Evolutionary conservation across 2,113 vertebrate genomes (phyloP).

Genomic region (Scatophagus argus): DNA sequence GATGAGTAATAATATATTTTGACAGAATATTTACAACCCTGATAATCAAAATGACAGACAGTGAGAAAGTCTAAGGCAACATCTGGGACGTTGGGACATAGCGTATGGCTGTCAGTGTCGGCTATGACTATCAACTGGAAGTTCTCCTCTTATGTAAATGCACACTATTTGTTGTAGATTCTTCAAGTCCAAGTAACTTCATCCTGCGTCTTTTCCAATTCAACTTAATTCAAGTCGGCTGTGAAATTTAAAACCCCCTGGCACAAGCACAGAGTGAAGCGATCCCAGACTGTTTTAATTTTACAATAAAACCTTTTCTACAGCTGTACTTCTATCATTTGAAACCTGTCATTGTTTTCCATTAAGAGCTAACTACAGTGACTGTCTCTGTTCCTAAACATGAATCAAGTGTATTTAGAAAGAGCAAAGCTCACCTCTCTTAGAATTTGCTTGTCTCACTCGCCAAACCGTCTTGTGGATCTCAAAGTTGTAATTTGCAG

Average conservation of each 20-base stretch:
- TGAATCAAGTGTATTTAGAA: not conserved
- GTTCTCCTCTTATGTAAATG: conserved; percentile 15
- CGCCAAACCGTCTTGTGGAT: conserved; percentile 97
- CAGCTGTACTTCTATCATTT: not conserved
- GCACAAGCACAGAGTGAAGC: not conserved
- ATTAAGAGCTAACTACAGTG: not conserved
- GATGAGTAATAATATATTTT: no score
- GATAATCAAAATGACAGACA: no score
- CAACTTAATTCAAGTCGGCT: conserved; percentile 2
- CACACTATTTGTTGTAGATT: not conserved
- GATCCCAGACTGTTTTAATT: not conserved
- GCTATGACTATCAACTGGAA: no score
- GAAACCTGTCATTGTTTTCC: no score
- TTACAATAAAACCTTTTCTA: not conserved
- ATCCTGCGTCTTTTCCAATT: conserved; percentile 16
- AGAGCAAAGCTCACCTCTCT: conserved; percentile 83
- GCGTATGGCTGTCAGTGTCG: no score
- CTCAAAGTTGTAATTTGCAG: conserved; percentile 98
- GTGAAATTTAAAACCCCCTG: conserved; percentile 14
- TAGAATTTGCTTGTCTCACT: conserved; percentile 90
- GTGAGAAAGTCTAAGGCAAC: no score
- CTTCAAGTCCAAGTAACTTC: conserved; percentile 7
- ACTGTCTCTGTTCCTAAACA: not conserved
- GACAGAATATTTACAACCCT: no score
- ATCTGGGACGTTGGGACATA: no score